Percentiles rank a stretch among this genome's conserved stretches.
Evolutionary conservation across 2,888 invertebrate species (phyloP).

Genomic region (Papilio protenor): DNA sequence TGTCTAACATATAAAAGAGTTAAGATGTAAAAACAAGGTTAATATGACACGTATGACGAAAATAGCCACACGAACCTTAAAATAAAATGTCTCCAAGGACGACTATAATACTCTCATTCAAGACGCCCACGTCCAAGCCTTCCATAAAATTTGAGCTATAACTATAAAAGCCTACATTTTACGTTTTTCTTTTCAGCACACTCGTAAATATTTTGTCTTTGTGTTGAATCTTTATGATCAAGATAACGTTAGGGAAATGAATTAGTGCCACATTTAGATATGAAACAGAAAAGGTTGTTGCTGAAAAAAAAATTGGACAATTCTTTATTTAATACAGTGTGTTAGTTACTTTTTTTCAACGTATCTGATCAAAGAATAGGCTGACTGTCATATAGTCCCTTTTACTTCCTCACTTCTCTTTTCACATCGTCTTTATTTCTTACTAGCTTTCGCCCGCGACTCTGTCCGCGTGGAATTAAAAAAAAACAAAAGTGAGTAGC

Average conservation of each 20-base stretch:
- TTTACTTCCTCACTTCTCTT: too few relatives aligned
- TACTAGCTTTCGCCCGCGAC: too few relatives aligned
- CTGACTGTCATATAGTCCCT: too few relatives aligned
- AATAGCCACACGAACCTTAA: constrained; percentile 15
- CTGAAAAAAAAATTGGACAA: background rate
- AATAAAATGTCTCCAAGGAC: constrained; percentile 40
- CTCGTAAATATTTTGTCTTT: constrained; percentile 43
- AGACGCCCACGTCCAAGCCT: constrained; percentile 41
- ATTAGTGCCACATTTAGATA: constrained; percentile 35
- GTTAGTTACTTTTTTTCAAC: too few relatives aligned
- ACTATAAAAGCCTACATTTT: constrained; percentile 40
- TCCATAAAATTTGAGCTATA: constrained; percentile 42
- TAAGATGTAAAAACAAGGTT: constrained; percentile 6
- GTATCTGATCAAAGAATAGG: too few relatives aligned
- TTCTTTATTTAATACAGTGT: background rate
- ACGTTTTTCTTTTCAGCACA: constrained; percentile 34
- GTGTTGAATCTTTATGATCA: constrained; percentile 32
- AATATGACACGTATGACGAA: constrained; percentile 17
- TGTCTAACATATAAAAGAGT: background rate
- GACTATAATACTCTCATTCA: constrained; percentile 37
- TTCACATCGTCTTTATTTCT: background rate
- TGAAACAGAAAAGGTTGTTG: background rate
- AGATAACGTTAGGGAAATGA: constrained; percentile 31
- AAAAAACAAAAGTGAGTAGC: too few relatives aligned
- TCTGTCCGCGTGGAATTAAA: too few relatives aligned